Evolutionary conservation across 2,797 vertebrate species (phyloP).

Genomic region (Protonibea diacanthus): DNA sequence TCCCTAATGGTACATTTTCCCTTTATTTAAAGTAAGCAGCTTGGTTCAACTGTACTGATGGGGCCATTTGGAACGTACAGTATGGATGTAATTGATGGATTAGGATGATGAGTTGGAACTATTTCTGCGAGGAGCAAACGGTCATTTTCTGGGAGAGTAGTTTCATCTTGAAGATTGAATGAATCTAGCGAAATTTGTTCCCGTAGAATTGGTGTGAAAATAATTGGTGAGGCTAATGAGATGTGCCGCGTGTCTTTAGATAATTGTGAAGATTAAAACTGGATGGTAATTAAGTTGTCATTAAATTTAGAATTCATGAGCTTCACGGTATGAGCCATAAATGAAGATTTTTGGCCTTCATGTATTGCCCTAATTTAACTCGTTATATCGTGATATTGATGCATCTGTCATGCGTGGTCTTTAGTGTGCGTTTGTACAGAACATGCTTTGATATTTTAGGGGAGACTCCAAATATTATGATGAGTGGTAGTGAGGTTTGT

Average conservation of each 20-base stretch:
- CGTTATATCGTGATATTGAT: background rate
- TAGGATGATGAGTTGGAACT: slow-evolving; percentile 20
- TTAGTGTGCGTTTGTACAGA: background rate
- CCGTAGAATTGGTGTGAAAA: slow-evolving; percentile 27
- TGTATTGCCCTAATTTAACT: slow-evolving; percentile 2
- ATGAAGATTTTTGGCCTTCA: slow-evolving; percentile 33
- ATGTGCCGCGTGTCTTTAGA: slow-evolving; percentile 29
- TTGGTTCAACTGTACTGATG: background rate
- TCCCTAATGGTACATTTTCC: background rate
- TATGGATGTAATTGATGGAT: slow-evolving; percentile 22
- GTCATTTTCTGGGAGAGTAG: slow-evolving; percentile 51
- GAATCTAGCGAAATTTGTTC: slow-evolving; percentile 40
- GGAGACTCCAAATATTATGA: slow-evolving; percentile 44
- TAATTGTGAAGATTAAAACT: slow-evolving; percentile 40
- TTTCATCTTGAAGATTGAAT: slow-evolving; percentile 34
- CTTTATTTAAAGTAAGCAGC: slow-evolving; percentile 7
- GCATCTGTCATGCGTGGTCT: background rate
- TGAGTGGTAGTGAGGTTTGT: slow-evolving; percentile 15
- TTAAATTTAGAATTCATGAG: slow-evolving; percentile 16
- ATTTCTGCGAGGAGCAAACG: slow-evolving; percentile 37
- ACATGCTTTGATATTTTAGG: slow-evolving; percentile 33
- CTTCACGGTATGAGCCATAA: background rate
- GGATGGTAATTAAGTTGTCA: slow-evolving; percentile 39
- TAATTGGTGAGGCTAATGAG: slow-evolving; percentile 38
- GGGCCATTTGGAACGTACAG: slow-evolving; percentile 12